Percentiles rank a stretch among this genome's conserved stretches.
Conservation (phyloP, 1,140 invertebrate genomes). For the Phymorhynchus buccinoides region DNA sequence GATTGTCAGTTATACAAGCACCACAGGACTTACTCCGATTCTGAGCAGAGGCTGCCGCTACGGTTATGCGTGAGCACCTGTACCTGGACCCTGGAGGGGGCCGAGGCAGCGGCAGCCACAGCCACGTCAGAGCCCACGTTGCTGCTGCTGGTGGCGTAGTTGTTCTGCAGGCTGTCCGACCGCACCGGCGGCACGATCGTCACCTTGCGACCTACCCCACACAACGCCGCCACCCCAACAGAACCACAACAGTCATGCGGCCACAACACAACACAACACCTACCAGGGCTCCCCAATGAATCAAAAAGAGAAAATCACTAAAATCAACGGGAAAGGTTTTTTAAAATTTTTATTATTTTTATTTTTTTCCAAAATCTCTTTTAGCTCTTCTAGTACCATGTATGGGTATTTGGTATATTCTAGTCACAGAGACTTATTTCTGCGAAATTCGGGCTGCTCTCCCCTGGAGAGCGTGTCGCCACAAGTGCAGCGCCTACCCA, state of each 20-base stretch:
- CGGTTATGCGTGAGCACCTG: constrained; percentile 70
- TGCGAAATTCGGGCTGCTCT: too few relatives aligned
- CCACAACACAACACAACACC: constrained; percentile 29
- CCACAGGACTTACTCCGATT: constrained; percentile 64
- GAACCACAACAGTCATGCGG: constrained; percentile 26
- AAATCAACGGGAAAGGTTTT: too few relatives aligned
- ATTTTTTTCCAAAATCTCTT: too few relatives aligned
- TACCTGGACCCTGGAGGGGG: constrained; percentile 42
- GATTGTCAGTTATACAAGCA: too few relatives aligned
- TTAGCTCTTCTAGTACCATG: too few relatives aligned
- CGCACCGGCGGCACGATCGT: constrained; percentile 56
- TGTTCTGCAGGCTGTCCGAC: constrained; percentile 61
- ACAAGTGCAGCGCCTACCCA: too few relatives aligned
- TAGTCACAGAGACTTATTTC: too few relatives aligned
- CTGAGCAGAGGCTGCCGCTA: constrained; percentile 67
- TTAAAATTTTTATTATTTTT: too few relatives aligned
- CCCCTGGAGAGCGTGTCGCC: too few relatives aligned
- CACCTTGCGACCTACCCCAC: constrained; percentile 36
- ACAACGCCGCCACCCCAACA: constrained; percentile 26
- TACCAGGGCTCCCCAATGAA: too few relatives aligned
- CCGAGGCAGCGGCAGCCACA: too few relatives aligned
- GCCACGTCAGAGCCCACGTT: constrained; percentile 37
- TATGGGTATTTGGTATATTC: too few relatives aligned
- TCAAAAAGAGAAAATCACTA: constrained; percentile 30
- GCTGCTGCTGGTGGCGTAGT: constrained; percentile 50